Evolutionary conservation across 2,888 invertebrate genomes (phyloP).

Genomic region (Aradus depressus): DNA sequence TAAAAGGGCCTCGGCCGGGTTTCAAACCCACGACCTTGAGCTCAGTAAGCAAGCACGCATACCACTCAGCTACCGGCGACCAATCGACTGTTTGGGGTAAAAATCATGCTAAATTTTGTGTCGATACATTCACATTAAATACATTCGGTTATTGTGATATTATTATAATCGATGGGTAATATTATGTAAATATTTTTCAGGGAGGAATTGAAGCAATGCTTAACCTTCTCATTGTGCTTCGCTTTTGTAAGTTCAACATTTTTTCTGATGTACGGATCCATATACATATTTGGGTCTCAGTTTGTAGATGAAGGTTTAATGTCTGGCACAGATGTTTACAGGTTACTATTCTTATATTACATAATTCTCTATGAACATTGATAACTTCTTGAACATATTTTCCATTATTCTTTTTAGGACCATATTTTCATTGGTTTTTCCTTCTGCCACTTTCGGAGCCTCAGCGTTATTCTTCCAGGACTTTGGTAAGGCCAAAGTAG

Average conservation of each 20-base stretch:
- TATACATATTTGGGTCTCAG: slow-evolving; percentile 42
- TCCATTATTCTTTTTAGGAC: slow-evolving; percentile 7
- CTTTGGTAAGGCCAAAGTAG: slow-evolving; percentile 37
- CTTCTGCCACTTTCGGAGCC: slow-evolving; percentile 40
- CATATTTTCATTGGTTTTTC: slow-evolving; percentile 41
- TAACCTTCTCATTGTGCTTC: slow-evolving; percentile 35
- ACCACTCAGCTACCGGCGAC: too few relatives aligned
- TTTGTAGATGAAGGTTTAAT: slow-evolving; percentile 40
- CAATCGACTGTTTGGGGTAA: too few relatives aligned
- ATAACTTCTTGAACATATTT: background rate
- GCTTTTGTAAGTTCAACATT: slow-evolving; percentile 40
- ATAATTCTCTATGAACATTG: too few relatives aligned
- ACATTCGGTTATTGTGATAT: too few relatives aligned
- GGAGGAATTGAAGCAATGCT: slow-evolving; percentile 35
- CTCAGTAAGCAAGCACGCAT: too few relatives aligned
- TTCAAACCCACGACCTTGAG: too few relatives aligned
- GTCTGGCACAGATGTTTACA: slow-evolving; percentile 37
- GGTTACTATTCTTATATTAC: slow-evolving; percentile 29
- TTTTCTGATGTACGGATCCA: slow-evolving; percentile 43
- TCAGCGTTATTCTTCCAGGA: slow-evolving; percentile 39
- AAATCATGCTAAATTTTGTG: too few relatives aligned
- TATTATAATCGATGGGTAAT: background rate
- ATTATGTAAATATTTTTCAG: slow-evolving; percentile 28
- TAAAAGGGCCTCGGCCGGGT: too few relatives aligned
- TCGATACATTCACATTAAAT: too few relatives aligned